phyloP scores from a whole-genome alignment of 2,113 vertebrate genomes.

The Catharus minimus region DNA sequence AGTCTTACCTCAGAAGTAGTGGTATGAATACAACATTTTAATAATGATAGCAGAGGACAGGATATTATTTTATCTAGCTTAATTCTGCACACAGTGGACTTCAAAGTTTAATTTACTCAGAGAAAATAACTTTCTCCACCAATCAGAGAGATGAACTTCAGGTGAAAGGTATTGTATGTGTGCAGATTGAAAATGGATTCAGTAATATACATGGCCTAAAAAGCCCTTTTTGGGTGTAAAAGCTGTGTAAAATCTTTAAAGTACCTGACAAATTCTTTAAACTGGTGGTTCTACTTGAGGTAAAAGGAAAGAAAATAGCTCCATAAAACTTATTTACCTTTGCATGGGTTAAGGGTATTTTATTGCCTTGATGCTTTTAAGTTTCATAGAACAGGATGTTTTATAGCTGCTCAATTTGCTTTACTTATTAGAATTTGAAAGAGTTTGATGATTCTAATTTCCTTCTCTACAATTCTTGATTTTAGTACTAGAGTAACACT shows the following conservation, averaged over 20 bases:
- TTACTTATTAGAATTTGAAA: constrained; percentile 48
- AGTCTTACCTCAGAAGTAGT: background rate
- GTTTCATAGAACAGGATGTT: constrained; percentile 6
- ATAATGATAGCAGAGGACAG: background rate
- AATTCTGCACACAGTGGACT: background rate
- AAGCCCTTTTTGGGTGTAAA: background rate
- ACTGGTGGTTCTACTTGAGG: background rate
- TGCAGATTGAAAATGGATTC: background rate
- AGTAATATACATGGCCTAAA: background rate
- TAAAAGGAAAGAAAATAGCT: background rate
- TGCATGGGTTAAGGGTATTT: background rate
- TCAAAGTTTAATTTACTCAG: background rate
- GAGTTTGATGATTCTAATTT: constrained; percentile 43
- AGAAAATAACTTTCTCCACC: background rate
- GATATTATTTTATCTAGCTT: background rate
- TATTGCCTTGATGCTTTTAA: constrained; percentile 18
- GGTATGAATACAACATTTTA: background rate
- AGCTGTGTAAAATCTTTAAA: background rate
- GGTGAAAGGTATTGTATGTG: background rate
- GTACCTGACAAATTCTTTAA: background rate
- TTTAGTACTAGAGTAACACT: constrained; percentile 35
- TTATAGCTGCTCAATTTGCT: constrained; percentile 35
- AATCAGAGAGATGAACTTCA: background rate
- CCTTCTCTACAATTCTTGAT: background rate
- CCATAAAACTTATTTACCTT: background rate